Evolutionary conservation across 1,140 invertebrate species (phyloP), one percentile per base, ranked within the genome.

Genomic region (Aphelinus certus): DNA sequence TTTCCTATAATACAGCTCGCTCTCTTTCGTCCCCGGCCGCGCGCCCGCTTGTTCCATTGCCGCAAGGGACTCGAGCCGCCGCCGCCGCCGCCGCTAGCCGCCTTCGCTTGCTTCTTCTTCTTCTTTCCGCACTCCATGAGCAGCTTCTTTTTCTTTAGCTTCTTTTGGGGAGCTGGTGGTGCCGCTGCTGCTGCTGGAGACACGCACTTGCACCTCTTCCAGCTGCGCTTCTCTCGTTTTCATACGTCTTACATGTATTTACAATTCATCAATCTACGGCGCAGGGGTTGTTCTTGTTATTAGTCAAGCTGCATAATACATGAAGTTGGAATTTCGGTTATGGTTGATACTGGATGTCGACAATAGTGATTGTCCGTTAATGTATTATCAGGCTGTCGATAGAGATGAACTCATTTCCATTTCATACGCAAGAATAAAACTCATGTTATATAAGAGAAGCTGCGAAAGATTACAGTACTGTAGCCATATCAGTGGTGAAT

Each of bases 31-130:
- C 43, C 4, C 55, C 45, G 47, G 60, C 46, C 65, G 60, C 53
- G 56, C 71, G 72, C 76, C 51, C 51, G 51, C 9, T 67, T 65
- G 65, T 63, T 73, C 51, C 77, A 76, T 74, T 74, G 69, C 73
- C 67, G 46, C 53, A 67, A 63, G 64, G 72, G 66, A 53, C 62
- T 49, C 42, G 49, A 46, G 3, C 26, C 58, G 69, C 51, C 9
- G 51, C 51, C 9, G 51, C 51, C 26, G 26, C 26, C 26, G 26
- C 26, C 0, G 26, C 26, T 53, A 6, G 51, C 51, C 9, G 51
- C 4, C 51, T 53, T 53, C 9, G 4, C 55, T 61, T 47, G 58
- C 43, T 62, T 46, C 49, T 42, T 71, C 60, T 47, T 49, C 51
- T 51, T 45, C 7, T 45, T 78, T 62, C 66, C 51, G 57, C 70